Conservation (phyloP, 2,888 invertebrate species). For the Fissipunctia ypsillon region DNA sequence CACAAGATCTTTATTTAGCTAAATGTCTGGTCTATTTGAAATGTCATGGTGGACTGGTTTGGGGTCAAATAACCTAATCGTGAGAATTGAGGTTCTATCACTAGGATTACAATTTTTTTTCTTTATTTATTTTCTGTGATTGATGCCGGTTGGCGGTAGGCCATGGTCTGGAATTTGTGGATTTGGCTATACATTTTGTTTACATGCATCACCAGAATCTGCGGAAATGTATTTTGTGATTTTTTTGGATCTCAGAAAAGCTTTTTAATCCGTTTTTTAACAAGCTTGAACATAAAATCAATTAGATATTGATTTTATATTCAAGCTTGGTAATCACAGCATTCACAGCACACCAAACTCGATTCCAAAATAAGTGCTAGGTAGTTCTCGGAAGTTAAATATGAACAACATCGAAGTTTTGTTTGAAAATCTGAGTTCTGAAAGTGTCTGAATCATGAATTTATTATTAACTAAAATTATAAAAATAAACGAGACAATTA, state of each 20-base stretch:
- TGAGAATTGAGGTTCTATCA: constrained; percentile 45
- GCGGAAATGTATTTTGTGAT: neutral
- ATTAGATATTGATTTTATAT: too few relatives aligned
- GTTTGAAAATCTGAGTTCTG: neutral
- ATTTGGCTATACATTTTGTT: constrained; percentile 8
- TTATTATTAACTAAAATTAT: too few relatives aligned
- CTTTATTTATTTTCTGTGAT: constrained; percentile 12
- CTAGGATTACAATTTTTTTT: constrained; percentile 34
- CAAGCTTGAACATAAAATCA: neutral
- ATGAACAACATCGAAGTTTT: neutral
- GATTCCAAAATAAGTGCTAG: neutral
- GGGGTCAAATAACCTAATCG: constrained; percentile 26
- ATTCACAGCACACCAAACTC: neutral
- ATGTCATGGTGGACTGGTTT: constrained; percentile 30
- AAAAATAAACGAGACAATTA: too few relatives aligned
- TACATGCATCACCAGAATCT: neutral
- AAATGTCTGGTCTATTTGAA: constrained; percentile 2
- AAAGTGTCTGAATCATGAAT: too few relatives aligned
- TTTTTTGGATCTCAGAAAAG: neutral
- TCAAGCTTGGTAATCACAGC: neutral
- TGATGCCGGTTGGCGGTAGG: neutral
- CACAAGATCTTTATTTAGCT: constrained; percentile 24
- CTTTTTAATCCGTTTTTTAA: neutral
- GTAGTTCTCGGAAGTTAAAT: neutral
- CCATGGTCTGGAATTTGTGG: constrained; percentile 26